Conservation (phyloP, 2,888 invertebrate genomes). For the Callyntrura guangdongensis region DNA sequence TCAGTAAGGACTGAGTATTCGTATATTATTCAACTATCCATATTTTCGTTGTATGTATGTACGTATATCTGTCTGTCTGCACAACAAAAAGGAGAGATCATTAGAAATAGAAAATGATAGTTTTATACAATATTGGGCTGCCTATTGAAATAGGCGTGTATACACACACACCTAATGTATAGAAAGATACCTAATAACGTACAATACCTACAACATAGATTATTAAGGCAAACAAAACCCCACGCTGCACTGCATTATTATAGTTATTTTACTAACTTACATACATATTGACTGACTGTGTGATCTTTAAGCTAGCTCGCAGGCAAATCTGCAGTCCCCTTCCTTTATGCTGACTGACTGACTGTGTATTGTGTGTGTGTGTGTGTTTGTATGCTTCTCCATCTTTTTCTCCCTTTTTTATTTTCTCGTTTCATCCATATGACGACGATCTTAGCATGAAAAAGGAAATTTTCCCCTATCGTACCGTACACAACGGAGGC, state of each 20-base stretch:
- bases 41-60: not conserved
- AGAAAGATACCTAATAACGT: not conserved
- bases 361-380: not conserved
- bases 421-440: conserved; percentile 12
- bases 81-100: too few relatives aligned
- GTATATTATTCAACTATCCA: not conserved
- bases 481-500: not conserved
- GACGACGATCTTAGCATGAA: conserved; percentile 19
- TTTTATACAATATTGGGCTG: not conserved
- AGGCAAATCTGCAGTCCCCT: conserved; percentile 62
- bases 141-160: too few relatives aligned
- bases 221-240: not conserved
- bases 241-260: conserved; percentile 3
- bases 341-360: not conserved
- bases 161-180: too few relatives aligned
- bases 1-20: too few relatives aligned
- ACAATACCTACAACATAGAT: not conserved
- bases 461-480: conserved; percentile 33
- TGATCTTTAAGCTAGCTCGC: not conserved
- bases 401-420: conserved; percentile 33
- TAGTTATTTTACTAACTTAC: too few relatives aligned
- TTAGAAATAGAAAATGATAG: not conserved
- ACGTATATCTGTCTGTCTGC: too few relatives aligned
- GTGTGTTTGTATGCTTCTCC: not conserved
- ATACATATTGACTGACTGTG: too few relatives aligned